Evolutionary conservation across 2,797 vertebrate species (phyloP).

Genomic region (Lycodopsis pacificus): DNA sequence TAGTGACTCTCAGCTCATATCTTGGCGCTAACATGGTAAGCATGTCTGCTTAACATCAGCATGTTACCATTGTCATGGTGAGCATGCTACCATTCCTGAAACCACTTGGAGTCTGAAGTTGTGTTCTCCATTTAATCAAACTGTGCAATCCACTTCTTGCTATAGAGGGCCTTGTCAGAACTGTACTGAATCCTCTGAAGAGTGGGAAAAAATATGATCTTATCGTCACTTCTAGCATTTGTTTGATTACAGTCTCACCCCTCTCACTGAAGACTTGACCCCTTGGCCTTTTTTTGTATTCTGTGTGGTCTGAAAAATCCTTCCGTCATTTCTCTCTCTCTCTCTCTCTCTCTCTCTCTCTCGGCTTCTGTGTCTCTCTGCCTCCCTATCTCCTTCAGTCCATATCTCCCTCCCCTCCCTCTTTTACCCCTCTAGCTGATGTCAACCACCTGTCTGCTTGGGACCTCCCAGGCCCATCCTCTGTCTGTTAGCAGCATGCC

Average conservation of each 20-base stretch:
- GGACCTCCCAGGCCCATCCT: constrained; percentile 81
- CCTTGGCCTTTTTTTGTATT: constrained; percentile 61
- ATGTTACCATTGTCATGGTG: background rate
- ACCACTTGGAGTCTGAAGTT: background rate
- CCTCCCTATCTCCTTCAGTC: constrained; percentile 24
- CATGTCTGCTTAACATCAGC: background rate
- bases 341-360: constrained; percentile 25
- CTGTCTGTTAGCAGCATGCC: constrained; percentile 77
- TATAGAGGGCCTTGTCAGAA: constrained; percentile 7
- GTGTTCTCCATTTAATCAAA: background rate
- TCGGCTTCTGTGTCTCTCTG: constrained; percentile 48
- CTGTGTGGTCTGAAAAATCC: constrained; percentile 79
- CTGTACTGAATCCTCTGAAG: background rate
- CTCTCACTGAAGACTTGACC: constrained; percentile 62
- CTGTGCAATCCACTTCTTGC: background rate
- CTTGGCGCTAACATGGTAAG: background rate
- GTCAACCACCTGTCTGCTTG: constrained; percentile 82
- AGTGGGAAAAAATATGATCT: constrained; percentile 12
- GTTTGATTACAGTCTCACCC: constrained; percentile 54
- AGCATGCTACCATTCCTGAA: background rate
- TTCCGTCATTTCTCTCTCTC: constrained; percentile 47
- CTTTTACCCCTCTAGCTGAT: constrained; percentile 60
- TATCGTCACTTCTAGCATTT: constrained; percentile 42
- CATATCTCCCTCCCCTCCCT: constrained; percentile 19
- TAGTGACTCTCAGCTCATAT: background rate